These are phyloP conservation scores for Euzetes globulus DNA, from an alignment of 2,888 invertebrate genomes.

Conservation along the genomic window DNA sequence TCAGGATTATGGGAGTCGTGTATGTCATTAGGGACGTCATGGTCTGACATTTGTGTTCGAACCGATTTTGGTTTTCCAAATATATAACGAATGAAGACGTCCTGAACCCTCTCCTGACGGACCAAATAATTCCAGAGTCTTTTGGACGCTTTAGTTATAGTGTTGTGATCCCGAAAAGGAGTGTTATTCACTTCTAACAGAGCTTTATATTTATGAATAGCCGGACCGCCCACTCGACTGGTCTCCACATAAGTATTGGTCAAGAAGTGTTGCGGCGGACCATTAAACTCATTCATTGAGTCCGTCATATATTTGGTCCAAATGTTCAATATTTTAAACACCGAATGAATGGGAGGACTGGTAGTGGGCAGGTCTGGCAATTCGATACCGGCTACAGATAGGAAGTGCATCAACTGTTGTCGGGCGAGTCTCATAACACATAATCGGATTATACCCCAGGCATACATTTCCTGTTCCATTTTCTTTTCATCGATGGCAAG, in stretches of 20 bases:
- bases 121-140: constrained; percentile 90
- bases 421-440: constrained; percentile 78
- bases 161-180: constrained; percentile 59
- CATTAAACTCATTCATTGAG: constrained; percentile 64
- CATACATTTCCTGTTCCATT: constrained; percentile 65
- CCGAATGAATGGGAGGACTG: constrained; percentile 84
- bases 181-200: constrained; percentile 87
- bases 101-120: constrained; percentile 82
- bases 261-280: constrained; percentile 77
- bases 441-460: constrained; percentile 88
- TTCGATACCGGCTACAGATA: constrained; percentile 80
- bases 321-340: constrained; percentile 70
- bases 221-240: constrained; percentile 54
- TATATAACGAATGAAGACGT: constrained; percentile 88
- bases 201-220: constrained; percentile 85
- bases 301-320: constrained; percentile 79
- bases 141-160: constrained; percentile 48
- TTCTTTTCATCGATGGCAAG: constrained; percentile 63
- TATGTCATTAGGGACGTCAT: constrained; percentile 14
- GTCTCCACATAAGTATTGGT: constrained; percentile 81
- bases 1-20: constrained; percentile 53
- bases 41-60: not conserved
- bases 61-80: constrained; percentile 52
- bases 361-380: constrained; percentile 85
- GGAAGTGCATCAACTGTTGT: constrained; percentile 74